Conservation (phyloP, 2,888 invertebrate species). For the Tipula vernalis region DNA sequence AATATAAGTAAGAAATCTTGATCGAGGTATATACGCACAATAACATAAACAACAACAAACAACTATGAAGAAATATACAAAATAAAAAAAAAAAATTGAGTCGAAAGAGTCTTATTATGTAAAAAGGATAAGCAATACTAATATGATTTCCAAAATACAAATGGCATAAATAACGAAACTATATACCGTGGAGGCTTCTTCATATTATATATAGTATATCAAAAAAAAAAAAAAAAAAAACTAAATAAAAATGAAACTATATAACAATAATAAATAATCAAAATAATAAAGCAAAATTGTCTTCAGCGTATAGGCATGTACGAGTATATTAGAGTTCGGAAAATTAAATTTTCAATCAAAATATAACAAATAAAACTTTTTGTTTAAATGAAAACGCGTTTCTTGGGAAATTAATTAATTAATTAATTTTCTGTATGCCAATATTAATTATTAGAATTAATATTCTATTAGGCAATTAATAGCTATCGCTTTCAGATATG, state of each 20-base stretch:
- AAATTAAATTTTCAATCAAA: not conserved
- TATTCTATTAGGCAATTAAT: not conserved
- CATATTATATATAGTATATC: not conserved
- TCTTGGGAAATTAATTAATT: not conserved
- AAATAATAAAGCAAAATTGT: not conserved
- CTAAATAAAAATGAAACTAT: no score
- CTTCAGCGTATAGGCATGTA: not conserved
- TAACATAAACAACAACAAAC: not conserved
- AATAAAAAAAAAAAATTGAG: not conserved
- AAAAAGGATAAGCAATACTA: conserved; percentile 10
- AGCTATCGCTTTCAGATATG: not conserved
- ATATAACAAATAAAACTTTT: not conserved
- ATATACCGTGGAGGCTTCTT: not conserved
- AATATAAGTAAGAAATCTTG: not conserved
- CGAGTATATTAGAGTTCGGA: not conserved
- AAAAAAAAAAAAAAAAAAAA: not conserved
- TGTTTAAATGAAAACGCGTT: not conserved
- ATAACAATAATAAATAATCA: not conserved
- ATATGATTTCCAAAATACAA: conserved; percentile 1
- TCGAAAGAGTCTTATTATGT: not conserved
- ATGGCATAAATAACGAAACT: not conserved
- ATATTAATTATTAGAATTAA: not conserved
- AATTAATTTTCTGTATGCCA: not conserved
- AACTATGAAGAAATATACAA: not conserved
- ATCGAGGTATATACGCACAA: not conserved